phyloP scores from a whole-genome alignment of 2,888 invertebrate genomes.

The Nineta flava region DNA sequence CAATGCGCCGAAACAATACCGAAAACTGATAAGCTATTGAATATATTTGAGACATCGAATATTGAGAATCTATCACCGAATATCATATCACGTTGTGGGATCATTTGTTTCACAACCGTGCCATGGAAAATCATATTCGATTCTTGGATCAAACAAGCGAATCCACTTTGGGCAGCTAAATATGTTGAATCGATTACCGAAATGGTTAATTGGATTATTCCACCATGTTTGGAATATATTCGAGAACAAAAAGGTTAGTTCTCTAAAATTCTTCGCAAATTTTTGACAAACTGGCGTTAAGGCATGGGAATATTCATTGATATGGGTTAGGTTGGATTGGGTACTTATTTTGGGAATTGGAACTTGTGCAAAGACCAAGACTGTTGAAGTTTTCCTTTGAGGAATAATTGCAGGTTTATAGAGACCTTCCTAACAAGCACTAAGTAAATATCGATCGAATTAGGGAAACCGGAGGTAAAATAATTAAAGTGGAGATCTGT shows the following conservation, averaged over 20 bases:
- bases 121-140: slow-evolving; percentile 64
- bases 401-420: too few species aligned
- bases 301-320: too few species aligned
- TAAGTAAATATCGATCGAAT: too few species aligned
- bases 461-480: too few species aligned
- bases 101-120: slow-evolving; percentile 77
- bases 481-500: too few species aligned
- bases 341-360: too few species aligned
- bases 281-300: too few species aligned
- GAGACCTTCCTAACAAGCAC: too few species aligned
- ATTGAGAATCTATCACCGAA: slow-evolving; percentile 72
- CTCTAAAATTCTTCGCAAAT: too few species aligned
- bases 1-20: slow-evolving; percentile 79
- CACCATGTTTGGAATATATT: slow-evolving; percentile 56
- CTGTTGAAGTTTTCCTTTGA: too few species aligned
- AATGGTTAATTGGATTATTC: slow-evolving; percentile 63
- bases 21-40: slow-evolving; percentile 64
- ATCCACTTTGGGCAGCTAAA: slow-evolving; percentile 45
- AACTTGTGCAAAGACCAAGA: too few species aligned
- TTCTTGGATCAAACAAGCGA: slow-evolving; percentile 60
- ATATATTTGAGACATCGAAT: slow-evolving; percentile 82
- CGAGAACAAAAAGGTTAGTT: slow-evolving; percentile 34
- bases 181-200: slow-evolving; percentile 40
- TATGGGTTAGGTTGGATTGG: too few species aligned
- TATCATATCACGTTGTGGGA: slow-evolving; percentile 79